These are phyloP conservation scores for Gambelia wislizenii DNA, from an alignment of 2,797 vertebrate species.

Conservation along the genomic window DNA sequence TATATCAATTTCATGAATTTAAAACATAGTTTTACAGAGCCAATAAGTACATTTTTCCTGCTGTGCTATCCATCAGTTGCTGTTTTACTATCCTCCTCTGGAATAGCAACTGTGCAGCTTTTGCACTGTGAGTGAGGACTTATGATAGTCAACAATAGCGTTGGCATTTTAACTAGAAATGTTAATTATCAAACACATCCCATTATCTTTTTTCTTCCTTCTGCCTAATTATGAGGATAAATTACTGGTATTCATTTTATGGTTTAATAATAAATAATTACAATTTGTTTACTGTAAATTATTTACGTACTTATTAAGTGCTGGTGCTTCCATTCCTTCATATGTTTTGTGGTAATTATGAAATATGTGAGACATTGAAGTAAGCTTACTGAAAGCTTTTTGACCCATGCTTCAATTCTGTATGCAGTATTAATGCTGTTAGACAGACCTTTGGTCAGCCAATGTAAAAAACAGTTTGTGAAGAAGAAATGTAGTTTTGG, in stretches of 20 bases:
- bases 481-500: background rate
- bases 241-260: background rate
- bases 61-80: background rate
- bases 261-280: background rate
- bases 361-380: background rate
- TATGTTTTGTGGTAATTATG: background rate
- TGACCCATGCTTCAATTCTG: background rate
- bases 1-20: background rate
- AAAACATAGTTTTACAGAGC: background rate
- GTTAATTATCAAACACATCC: background rate
- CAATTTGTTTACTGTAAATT: background rate
- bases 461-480: background rate
- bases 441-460: background rate
- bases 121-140: background rate
- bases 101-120: background rate
- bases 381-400: background rate
- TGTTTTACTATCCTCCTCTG: background rate
- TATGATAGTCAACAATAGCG: background rate
- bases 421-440: background rate
- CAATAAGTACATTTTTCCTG: background rate
- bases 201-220: background rate
- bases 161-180: background rate
- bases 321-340: background rate
- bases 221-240: background rate
- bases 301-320: background rate